A percentile compares a stretch with the other conserved stretches of the same genome.
phyloP scores from a whole-genome alignment of 2,797 vertebrate species.

The Margarornis squamiger region DNA sequence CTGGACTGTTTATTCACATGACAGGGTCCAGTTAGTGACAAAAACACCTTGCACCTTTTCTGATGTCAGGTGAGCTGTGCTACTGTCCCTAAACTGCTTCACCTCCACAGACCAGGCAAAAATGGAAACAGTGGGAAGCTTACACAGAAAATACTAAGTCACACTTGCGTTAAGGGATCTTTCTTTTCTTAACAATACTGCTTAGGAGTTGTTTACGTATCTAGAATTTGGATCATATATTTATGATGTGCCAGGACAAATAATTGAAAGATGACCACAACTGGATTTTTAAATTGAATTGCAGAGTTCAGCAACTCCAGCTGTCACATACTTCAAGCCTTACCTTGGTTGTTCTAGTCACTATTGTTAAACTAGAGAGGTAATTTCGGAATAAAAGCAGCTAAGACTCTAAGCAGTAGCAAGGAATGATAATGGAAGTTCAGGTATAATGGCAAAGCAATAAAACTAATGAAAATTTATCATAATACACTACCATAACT shows the following conservation, averaged over 20 bases:
- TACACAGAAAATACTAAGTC: neutral
- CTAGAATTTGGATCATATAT: neutral
- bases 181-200: neutral
- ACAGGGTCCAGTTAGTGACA: neutral
- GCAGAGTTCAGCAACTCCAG: neutral
- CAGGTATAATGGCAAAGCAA: neutral
- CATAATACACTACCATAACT: neutral
- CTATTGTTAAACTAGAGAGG: neutral
- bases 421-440: neutral
- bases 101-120: neutral
- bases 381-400: constrained; percentile 32
- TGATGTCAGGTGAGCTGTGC: neutral
- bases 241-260: neutral
- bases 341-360: neutral
- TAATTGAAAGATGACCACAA: neutral
- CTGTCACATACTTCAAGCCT: neutral
- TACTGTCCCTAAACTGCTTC: neutral
- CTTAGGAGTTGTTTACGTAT: neutral
- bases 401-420: neutral
- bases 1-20: neutral
- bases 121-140: neutral
- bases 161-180: neutral
- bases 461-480: constrained; percentile 3
- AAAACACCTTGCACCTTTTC: neutral
- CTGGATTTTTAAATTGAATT: neutral